Evolutionary conservation across 2,113 vertebrate species (phyloP).

Genomic region (Micronisus gabar): DNA sequence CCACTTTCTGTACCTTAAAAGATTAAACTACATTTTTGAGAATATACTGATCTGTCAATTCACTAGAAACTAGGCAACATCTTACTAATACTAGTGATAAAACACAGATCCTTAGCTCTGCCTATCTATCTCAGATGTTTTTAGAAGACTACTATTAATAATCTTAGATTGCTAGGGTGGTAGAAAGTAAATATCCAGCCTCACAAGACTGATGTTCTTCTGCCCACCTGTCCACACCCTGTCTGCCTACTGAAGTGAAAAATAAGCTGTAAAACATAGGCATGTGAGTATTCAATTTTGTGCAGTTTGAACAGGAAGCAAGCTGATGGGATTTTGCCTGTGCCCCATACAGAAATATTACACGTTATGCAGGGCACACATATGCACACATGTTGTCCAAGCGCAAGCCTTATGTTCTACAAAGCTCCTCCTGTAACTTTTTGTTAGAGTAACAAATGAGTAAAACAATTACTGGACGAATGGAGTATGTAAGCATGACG

Average conservation of each 20-base stretch:
- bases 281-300: no score
- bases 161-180: not conserved
- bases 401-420: not conserved
- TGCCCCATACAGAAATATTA: fast-evolving
- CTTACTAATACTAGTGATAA: not conserved
- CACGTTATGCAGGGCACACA: not conserved
- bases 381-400: not conserved
- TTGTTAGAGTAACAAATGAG: not conserved
- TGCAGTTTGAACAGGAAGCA: not conserved
- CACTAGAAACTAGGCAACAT: not conserved
- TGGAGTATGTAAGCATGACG: not conserved
- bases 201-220: not conserved
- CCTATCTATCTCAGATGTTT: not conserved
- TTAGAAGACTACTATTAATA: not conserved
- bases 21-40: not conserved
- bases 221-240: not conserved
- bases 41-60: not conserved
- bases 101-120: not conserved
- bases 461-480: not conserved
- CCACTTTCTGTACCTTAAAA: not conserved
- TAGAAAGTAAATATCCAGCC: not conserved
- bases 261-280: not conserved
- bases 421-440: not conserved
- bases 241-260: not conserved
- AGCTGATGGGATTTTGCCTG: not conserved